Evolutionary conservation across 2,797 vertebrate species (phyloP), one percentile per base, ranked within the genome.

Genomic region (Melanotaenia maccullochi): DNA sequence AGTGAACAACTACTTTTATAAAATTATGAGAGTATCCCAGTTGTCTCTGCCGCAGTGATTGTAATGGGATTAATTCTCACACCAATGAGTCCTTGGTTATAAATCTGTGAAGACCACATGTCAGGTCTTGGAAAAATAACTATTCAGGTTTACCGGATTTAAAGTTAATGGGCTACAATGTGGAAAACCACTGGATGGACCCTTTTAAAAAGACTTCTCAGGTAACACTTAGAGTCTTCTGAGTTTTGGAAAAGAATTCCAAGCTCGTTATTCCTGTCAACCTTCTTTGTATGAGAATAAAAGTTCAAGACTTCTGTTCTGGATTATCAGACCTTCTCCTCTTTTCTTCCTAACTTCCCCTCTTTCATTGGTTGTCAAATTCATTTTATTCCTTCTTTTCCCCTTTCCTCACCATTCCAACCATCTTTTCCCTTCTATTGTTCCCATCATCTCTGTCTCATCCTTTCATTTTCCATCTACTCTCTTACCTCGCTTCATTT

Each of bases 101-200:
- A 52, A 67, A 59, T 25, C 35, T 22, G 56, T 16, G 2, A 12
- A 24, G 64, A 66, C 76, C 22, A 22, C 5, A 0, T 38, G 64
- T 55, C 65, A 36, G 62, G 65, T 40, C 5, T 47, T 77, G 85
- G 86, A 86, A 88, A 87, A 76, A 24, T 28, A 38, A 61, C 52
- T 16, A 66, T 74, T 75, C 13, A 35, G 81, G 75, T 30, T 54
- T 12, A 9, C 61, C 4, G 63, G 58, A 20, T 74, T 79, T 85
- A 81, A 89, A 70, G 81, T 64, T 87, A 85, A 90, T 78, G 73
- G 22, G 60, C 71, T 76, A 40, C 84, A 86, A 70, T 84, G 0
- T 85, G 84, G 81, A 86, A 89, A 87, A 90, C 81, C 85, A 32
- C 76, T 1, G 40, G 32, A 62, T 28, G 59, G 73, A 63, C 72